A percentile compares a stretch with the other conserved stretches of the same genome.
Conservation (phyloP, 2,113 vertebrate genomes). For the Orthochromis indermauri region DNA sequence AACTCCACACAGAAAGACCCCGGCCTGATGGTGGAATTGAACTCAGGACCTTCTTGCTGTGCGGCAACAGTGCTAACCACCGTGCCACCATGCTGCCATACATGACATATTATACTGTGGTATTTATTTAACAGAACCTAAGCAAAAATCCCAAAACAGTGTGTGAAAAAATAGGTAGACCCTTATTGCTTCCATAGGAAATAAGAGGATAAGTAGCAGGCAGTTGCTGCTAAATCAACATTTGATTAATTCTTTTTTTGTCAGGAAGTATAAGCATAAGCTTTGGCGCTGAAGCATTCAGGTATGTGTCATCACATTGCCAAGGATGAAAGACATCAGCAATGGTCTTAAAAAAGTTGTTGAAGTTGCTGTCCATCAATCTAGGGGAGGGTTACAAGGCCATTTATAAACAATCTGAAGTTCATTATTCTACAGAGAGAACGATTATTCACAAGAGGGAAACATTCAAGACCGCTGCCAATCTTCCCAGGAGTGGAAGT, state of each 20-base stretch:
- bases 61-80: no score
- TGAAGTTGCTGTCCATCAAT: neutral
- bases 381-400: neutral
- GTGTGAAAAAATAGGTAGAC: neutral
- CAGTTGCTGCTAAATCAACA: neutral
- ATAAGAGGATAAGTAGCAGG: neutral
- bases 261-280: neutral
- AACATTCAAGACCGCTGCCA: neutral
- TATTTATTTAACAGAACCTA: neutral
- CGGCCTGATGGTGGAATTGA: no score
- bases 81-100: no score
- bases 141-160: neutral
- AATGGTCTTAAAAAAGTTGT: neutral
- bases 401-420: neutral
- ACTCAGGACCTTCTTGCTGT: no score
- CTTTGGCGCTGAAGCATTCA: accelerated
- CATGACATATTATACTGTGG: no score
- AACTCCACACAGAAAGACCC: no score
- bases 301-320: neutral
- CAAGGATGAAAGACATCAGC: neutral
- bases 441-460: neutral
- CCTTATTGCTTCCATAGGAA: neutral
- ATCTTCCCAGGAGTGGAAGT: neutral
- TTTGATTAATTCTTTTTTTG: neutral
- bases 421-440: neutral